Percentiles rank a stretch among this genome's conserved stretches.
These are phyloP conservation scores for Callithrix jacchus DNA, from an alignment of 2,113 vertebrate species.

Conservation along the genomic window DNA sequence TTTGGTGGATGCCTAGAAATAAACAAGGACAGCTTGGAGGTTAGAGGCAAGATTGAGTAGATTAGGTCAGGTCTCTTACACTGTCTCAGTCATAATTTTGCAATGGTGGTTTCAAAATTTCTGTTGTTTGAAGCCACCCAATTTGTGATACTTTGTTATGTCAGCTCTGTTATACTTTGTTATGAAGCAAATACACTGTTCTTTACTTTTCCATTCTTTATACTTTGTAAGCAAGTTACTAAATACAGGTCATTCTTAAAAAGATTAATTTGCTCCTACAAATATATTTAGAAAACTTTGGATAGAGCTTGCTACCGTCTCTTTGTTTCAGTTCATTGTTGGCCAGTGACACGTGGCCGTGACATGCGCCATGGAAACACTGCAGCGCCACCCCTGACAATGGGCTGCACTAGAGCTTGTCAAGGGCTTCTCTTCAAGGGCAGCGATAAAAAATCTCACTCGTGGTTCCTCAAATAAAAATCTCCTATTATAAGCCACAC, in stretches of 20 bases:
- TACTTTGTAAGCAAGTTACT: neutral
- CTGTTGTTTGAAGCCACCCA: neutral
- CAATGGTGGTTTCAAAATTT: neutral
- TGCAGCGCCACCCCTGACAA: neutral
- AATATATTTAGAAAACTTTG: neutral
- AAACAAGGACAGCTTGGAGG: too few species aligned
- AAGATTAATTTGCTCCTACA: neutral
- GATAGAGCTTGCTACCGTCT: neutral
- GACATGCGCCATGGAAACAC: neutral
- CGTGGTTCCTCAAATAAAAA: neutral
- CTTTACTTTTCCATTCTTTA: neutral
- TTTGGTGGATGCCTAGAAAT: too few species aligned
- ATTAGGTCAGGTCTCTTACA: too few species aligned
- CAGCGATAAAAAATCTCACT: slow-evolving; percentile 20
- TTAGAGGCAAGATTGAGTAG: too few species aligned
- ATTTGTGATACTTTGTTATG: neutral
- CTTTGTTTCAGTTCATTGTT: neutral
- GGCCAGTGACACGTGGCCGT: neutral
- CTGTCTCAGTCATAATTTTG: too few species aligned
- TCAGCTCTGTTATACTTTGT: neutral
- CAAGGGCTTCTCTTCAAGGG: slow-evolving; percentile 20
- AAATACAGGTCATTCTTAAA: neutral
- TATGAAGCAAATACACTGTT: neutral
- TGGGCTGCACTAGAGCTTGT: neutral
- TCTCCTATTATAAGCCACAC: neutral